phyloP scores from a whole-genome alignment of 2,113 vertebrate species.

The Lagopus muta region DNA sequence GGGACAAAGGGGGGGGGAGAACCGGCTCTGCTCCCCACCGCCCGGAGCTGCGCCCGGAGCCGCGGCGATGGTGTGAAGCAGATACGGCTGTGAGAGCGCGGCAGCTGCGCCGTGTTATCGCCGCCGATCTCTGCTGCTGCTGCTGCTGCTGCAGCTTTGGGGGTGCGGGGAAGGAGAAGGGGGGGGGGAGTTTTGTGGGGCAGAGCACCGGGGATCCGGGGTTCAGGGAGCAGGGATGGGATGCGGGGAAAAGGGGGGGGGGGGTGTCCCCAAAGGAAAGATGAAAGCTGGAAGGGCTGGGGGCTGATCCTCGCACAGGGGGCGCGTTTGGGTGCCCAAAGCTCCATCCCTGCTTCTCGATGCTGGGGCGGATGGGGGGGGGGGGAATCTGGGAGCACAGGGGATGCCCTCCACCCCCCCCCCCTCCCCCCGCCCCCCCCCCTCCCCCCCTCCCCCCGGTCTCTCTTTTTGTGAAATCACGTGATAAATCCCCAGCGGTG shows the following conservation, averaged over 20 bases:
- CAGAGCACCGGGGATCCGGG: not conserved
- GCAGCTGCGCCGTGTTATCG: not conserved
- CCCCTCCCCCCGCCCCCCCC: too few relatives aligned
- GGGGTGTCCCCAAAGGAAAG: not conserved
- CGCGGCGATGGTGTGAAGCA: slow-evolving; percentile 49
- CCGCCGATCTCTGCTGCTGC: not conserved
- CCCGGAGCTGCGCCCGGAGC: accelerated
- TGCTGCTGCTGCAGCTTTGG: too few relatives aligned
- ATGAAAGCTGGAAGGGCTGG: too few relatives aligned
- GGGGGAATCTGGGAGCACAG: too few relatives aligned
- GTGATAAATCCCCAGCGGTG: not conserved
- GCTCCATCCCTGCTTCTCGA: too few relatives aligned
- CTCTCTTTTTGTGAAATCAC: slow-evolving; percentile 42
- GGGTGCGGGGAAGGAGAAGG: not conserved
- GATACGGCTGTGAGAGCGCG: not conserved
- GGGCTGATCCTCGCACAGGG: too few relatives aligned
- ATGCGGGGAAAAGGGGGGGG: too few relatives aligned
- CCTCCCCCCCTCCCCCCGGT: too few relatives aligned
- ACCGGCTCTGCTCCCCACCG: not conserved
- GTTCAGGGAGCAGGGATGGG: accelerated
- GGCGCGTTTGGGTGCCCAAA: too few relatives aligned
- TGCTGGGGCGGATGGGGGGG: too few relatives aligned
- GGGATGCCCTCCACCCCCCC: too few relatives aligned
- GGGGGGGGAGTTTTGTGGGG: not conserved
- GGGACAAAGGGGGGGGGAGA: not conserved